Base-by-base conservation (phyloP, 2,888 invertebrate species). In the Eilema caniola region DNA sequence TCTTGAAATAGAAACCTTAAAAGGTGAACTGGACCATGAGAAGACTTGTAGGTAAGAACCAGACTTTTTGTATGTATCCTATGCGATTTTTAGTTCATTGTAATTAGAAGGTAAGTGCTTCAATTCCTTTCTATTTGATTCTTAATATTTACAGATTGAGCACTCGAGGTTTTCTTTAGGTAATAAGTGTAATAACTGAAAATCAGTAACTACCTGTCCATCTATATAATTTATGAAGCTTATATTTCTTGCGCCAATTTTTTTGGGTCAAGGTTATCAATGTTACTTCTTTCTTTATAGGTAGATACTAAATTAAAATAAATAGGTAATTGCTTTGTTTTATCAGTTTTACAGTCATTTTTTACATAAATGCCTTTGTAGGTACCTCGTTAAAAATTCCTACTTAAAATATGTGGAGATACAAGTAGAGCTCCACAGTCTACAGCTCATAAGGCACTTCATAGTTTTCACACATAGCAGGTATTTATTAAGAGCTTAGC, bases 21-120 rank as follows among this genome's bases (percentile, higher is more conserved):
- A 91, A 89, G 89, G 82, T 73, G 95, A 95, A 87, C 84, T 95
- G 78, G 95, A 95, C 71, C 93, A 94, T 76, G 95, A 95, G 86
- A 95, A 92, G 82, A 88, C 90, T 71, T 92, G 90, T 87, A 92
- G 95, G 95, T 95, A 72, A 85, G 89, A 85, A 79, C 12, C 5
- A 25, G 4, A 14, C 0, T 47, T 20, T 3, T 31, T 1, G 20
- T 47, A 47, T 14, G 41, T 4, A 41, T 33, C 28, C 33, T 33
- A 37, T 23, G 16, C 14, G 23, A 33, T 62, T 14, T 37, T 23
- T 33, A 31, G n/a, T 41, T 41, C 41, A 14, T 41, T 4, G 41
- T 1, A 41, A 3, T 41, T 16, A 41, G 3, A 41, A 33, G 8
- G 31, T 33, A 33, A 33, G 5, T 8, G 7, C 31, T 7, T 33